Base-by-base conservation (phyloP, 2,888 invertebrate species). In the Pseudolycoriella hygida region DNA sequence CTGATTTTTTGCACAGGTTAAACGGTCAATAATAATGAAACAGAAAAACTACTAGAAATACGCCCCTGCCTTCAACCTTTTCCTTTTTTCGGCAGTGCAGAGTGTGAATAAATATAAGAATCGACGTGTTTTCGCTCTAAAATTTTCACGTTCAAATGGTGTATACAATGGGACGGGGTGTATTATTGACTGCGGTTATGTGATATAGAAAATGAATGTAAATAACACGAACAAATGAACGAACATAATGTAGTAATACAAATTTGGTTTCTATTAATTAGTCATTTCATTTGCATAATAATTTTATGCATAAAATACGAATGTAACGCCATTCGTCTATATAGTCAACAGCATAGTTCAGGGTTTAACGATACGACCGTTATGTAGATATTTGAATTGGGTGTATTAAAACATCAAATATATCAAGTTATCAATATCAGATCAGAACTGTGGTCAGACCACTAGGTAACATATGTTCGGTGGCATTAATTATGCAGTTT, bases 231-330 rank as follows among this genome's bases (percentile, higher is more conserved):
- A 34, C 34, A 34, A 34, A 34, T 34, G 12, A 34, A 12, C 34
- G 15, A 34, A 14, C 12, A 34, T 34, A 34, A 12, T 34, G 15
- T 17, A 40, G 30, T 40, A 39, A 38, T 45, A 32, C 40, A 40
- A 45, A 44, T 47, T 50, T 48, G 47, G 46, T 49, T 49, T 51
- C 49, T 48, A 47, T 51, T 51, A 51, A 51, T 51, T 51, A 51
- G 48, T 49, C 47, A 48, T 47, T 25, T 48, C 49, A 49, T 51
- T 51, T 51, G 51, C 51, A 51, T 51, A 51, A 49, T 49, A 44
- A 44, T 45, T 34, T 14, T 14, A 34, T 34, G 34, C 34, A 34
- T 34, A 14, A 34, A 14, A 34, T 25, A 25, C 25, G 34, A 14
- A 34, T 34, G 34, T 34, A 10, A 34, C 34, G 15, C n/a, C 34